Base-by-base conservation (phyloP, 1,140 invertebrate species). In the Lerema accius region DNA sequence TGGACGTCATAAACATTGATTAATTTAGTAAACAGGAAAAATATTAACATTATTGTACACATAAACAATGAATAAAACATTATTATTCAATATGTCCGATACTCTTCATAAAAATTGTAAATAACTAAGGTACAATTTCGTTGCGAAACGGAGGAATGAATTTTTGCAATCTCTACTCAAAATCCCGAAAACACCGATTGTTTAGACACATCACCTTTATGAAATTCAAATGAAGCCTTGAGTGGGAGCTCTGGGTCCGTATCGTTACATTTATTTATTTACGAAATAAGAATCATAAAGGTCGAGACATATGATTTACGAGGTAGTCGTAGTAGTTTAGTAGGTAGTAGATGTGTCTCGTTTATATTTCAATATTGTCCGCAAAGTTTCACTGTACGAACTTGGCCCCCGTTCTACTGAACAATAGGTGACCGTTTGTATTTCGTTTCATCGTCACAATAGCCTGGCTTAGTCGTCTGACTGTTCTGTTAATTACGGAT, bases 241-340 rank as follows among this genome's bases (percentile, higher is more conserved):
- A 55, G 19, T 4, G 9, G 28, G 7, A 16, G 60, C 50, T 58
- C 42, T 59, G 55, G 28, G 55, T 65, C 66, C 69, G n/a, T n/a
- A n/a, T n/a, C n/a, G 15, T 73, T 74, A 69, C 71, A 76, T 73
- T 80, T 82, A 80, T 77, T 76, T 78, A 82, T 83, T 74, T 76
- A 67, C 64, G 48, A 74, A 75, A 78, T 76, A 84, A 77, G 78
- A 75, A 82, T 81, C 69, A 69, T 72, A 71, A 79, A 66, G 69
- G 68, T 23, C 68, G 72, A 78, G 63, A 74, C 77, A 45, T 73
- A 63, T 84, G 76, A 88, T 88, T 86, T 85, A 87, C 81, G n/a
- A n/a, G n/a, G 59, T 61, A 55, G 9, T 35, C 55, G 66, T 60
- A 61, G 66, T 65, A 64, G n/a, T n/a, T n/a, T n/a, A n/a, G n/a